A percentile compares a stretch with the other conserved stretches of the same genome.
Conservation (phyloP, 2,113 vertebrate species). For the Mus spicilegus region DNA sequence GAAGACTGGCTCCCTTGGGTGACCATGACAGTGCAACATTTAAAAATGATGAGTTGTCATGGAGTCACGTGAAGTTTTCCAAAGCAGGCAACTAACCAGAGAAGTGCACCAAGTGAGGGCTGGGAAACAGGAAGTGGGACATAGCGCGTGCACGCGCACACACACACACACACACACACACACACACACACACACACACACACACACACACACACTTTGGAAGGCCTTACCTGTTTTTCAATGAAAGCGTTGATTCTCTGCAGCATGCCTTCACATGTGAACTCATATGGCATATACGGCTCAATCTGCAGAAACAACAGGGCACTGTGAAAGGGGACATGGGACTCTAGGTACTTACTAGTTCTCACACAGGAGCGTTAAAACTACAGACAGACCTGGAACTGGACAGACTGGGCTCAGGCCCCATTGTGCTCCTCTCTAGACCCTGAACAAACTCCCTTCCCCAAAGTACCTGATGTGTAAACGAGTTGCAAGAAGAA, state of each 20-base stretch:
- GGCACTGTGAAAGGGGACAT: neutral
- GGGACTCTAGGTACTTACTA: accelerated
- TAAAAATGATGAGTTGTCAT: neutral
- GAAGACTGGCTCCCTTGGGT: neutral
- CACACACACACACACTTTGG: neutral
- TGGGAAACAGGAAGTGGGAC: neutral
- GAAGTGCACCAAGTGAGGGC: neutral
- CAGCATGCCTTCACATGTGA: conserved; percentile 99
- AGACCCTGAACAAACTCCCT: neutral
- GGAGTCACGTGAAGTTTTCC: neutral
- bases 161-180: accelerated
- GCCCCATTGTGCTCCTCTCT: neutral
- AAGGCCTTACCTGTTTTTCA: conserved; percentile 93
- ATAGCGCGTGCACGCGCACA: too few species aligned
- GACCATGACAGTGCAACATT: neutral
- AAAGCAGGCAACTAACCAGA: neutral
- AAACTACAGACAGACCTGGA: neutral
- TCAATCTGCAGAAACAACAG: conserved; percentile 90
- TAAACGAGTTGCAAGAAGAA: neutral
- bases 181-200: neutral
- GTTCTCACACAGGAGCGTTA: neutral
- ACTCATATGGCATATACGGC: conserved; percentile 98
- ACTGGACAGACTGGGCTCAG: neutral
- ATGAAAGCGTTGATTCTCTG: conserved; percentile 98
- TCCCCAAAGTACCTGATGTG: neutral